Conservation (phyloP, 2,797 vertebrate species). For the Ceryle rudis region DNA sequence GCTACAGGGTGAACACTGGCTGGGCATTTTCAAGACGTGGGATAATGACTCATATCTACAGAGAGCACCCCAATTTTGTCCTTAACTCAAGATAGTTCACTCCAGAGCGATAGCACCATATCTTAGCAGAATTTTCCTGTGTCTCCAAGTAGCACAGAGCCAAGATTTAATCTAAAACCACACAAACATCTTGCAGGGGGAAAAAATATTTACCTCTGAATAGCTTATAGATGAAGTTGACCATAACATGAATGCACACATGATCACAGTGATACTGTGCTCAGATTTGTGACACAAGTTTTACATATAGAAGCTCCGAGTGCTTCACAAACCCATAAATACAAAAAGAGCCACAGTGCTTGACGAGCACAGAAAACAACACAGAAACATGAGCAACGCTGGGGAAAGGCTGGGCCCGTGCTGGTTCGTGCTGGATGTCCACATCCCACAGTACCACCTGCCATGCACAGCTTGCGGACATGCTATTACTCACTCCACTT, state of each 20-base stretch:
- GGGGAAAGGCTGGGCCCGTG: background rate
- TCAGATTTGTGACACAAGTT: background rate
- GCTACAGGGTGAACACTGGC: background rate
- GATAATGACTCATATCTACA: background rate
- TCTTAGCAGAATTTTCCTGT: background rate
- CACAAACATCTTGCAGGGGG: background rate
- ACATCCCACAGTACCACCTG: background rate
- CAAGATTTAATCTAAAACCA: background rate
- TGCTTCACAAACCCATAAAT: background rate
- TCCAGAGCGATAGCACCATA: background rate
- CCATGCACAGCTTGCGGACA: fast-evolving
- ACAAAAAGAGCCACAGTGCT: background rate
- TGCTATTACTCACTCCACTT: background rate
- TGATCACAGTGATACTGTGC: too few relatives aligned
- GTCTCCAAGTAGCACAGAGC: background rate
- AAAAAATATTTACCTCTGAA: background rate
- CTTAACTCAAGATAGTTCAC: background rate
- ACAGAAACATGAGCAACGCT: background rate
- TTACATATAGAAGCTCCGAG: background rate
- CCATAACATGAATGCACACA: fast-evolving
- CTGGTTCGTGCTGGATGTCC: background rate
- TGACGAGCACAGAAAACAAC: background rate
- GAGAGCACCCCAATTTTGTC: background rate
- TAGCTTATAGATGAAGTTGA: background rate
- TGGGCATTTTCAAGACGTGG: background rate